Base-by-base conservation (phyloP, 2,797 vertebrate genomes). In the Geotrypetes seraphini region DNA sequence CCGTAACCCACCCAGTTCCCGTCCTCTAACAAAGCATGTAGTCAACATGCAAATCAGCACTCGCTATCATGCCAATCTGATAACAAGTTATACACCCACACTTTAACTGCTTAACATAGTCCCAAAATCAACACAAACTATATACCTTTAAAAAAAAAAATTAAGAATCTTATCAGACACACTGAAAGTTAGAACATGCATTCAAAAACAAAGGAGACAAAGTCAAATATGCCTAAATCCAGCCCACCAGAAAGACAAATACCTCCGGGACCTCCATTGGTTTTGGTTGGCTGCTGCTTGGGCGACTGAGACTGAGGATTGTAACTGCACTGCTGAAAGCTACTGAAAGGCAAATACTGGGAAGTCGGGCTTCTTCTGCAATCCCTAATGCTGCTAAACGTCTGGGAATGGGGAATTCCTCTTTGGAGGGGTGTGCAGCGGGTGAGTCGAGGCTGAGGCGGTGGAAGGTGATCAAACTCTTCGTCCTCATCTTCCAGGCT, bases 311-410 rank as follows among this genome's bases (percentile, higher is more conserved):
- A 63, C 59, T 87, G 79, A 57, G 73, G 60, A 62, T 78, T 79
- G 38, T 66, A 85, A 69, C 46, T 81, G 62, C 88, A 85, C 41
- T 86, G 73, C 28, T 85, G 88, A 32, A 75, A 84, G 57, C 76
- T 79, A 43, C 68, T 86, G 16, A 85, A 80, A 66, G 91, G 85
- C 25, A 89, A 86, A 63, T 87, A 91, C 17, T 88, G 87, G 34
- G 83, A 74, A 40, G 78, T 68, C 4, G 90, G 84, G 69, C 81
- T 90, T 65, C 86, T 86, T 46, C 86, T 84, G 63, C 91, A 93
- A 43, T 97, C 95, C 61, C 92, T 83, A 46, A 91, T 86, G 66
- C 88, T 93, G 57, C 92, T 93, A 69, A 98, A 96, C 71, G 90
- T 96, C 73, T 97, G 90, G 26, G 94, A 97, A 55, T 98, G 95